Conservation (phyloP, 2,888 invertebrate genomes). For the Nesidiocoris tenuis region DNA sequence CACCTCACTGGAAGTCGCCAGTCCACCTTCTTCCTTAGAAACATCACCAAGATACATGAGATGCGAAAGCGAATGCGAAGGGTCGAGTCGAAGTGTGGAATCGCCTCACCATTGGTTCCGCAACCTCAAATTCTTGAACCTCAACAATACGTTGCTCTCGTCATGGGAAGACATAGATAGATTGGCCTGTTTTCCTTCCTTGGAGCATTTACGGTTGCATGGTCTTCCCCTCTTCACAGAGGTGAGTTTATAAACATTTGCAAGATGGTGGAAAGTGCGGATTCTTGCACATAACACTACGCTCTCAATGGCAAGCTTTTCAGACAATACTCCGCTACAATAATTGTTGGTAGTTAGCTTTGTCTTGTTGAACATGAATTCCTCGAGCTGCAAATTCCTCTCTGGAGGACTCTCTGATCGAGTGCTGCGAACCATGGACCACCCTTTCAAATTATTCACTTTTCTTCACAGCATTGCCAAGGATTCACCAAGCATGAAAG, state of each 20-base stretch:
- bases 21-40: slow-evolving; percentile 46
- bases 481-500: slow-evolving; percentile 79
- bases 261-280: too few species aligned
- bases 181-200: slow-evolving; percentile 75
- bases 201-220: slow-evolving; percentile 81
- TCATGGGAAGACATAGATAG: slow-evolving; percentile 90
- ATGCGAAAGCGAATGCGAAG: slow-evolving; percentile 63
- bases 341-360: too few species aligned
- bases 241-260: slow-evolving; percentile 8
- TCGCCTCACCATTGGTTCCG: slow-evolving; percentile 65
- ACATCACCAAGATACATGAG: slow-evolving; percentile 46
- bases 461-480: slow-evolving; percentile 28
- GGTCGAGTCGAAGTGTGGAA: slow-evolving; percentile 55
- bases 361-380: too few species aligned
- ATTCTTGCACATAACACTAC: too few species aligned
- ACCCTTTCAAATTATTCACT: too few species aligned
- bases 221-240: slow-evolving; percentile 66
- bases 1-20: slow-evolving; percentile 57
- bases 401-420: too few species aligned
- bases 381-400: too few species aligned
- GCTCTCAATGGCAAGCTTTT: too few species aligned
- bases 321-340: too few species aligned
- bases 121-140: slow-evolving; percentile 73
- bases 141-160: slow-evolving; percentile 78
- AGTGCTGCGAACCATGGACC: too few species aligned